Conservation (phyloP, 2,888 invertebrate genomes). For the Gortyna flavago region DNA sequence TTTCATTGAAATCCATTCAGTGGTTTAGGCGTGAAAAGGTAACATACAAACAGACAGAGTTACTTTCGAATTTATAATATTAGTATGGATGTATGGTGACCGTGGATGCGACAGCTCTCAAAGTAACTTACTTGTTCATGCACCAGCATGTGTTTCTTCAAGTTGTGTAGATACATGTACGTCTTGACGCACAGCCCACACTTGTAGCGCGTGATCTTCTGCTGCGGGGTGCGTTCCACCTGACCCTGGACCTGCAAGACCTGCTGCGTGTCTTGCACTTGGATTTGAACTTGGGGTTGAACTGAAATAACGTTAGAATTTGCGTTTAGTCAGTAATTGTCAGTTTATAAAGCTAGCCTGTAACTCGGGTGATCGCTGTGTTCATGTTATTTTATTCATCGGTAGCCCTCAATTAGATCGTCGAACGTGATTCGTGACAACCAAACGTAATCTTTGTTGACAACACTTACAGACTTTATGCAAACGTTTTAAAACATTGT, state of each 20-base stretch:
- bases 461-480: neutral
- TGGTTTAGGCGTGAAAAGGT: no score
- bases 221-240: constrained; percentile 57
- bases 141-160: constrained; percentile 87
- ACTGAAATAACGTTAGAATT: constrained; percentile 16
- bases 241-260: constrained; percentile 56
- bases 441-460: neutral
- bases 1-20: no score
- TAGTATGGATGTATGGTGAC: neutral
- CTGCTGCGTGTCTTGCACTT: constrained; percentile 60
- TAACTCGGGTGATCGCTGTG: neutral
- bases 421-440: neutral
- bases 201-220: constrained; percentile 79
- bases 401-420: neutral
- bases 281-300: constrained; percentile 60
- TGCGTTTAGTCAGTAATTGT: neutral
- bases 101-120: neutral
- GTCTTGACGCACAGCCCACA: constrained; percentile 86
- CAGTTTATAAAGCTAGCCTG: neutral
- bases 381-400: neutral
- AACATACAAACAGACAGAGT: no score
- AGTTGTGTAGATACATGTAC: constrained; percentile 86
- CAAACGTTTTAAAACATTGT: neutral
- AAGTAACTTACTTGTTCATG: constrained; percentile 74
- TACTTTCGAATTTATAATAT: no score